phyloP scores from a whole-genome alignment of 1,140 invertebrate genomes.

The Brachionus koreanus region DNA sequence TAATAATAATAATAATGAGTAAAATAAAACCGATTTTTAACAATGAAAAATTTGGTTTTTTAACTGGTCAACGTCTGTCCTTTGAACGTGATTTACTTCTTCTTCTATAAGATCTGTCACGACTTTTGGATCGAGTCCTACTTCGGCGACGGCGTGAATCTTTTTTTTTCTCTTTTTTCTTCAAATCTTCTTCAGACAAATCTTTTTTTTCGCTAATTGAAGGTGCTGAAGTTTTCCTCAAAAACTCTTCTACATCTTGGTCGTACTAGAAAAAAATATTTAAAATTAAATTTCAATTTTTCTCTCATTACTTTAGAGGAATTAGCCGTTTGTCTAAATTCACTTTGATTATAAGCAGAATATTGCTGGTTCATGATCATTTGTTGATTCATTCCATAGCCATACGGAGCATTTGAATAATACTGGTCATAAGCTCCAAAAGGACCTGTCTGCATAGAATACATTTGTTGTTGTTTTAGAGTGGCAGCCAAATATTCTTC shows the following conservation, averaged over 20 bases:
- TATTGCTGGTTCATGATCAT: not conserved
- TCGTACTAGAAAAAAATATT: not conserved
- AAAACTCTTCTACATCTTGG: conserved; percentile 37
- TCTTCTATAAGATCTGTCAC: not conserved
- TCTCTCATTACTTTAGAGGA: not conserved
- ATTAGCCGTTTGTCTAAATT: not conserved
- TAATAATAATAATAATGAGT: not conserved
- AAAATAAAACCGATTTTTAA: not conserved
- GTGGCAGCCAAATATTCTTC: conserved; percentile 27
- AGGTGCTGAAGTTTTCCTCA: conserved; percentile 23
- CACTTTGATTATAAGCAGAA: not conserved
- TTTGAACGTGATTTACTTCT: not conserved
- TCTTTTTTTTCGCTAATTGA: not conserved
- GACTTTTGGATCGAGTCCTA: not conserved
- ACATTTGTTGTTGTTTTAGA: conserved; percentile 22
- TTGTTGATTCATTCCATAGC: not conserved
- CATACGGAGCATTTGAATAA: not conserved
- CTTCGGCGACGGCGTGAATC: not conserved
- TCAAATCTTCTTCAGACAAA: not conserved
- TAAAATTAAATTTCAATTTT: not conserved
- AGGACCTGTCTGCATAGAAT: not conserved
- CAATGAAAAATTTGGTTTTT: not conserved
- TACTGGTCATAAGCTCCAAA: not conserved
- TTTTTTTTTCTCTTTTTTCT: conserved; percentile 13
- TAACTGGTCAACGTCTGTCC: not conserved